Base-by-base conservation (phyloP, 2,888 invertebrate species). In the Shargacucullia verbasci region DNA sequence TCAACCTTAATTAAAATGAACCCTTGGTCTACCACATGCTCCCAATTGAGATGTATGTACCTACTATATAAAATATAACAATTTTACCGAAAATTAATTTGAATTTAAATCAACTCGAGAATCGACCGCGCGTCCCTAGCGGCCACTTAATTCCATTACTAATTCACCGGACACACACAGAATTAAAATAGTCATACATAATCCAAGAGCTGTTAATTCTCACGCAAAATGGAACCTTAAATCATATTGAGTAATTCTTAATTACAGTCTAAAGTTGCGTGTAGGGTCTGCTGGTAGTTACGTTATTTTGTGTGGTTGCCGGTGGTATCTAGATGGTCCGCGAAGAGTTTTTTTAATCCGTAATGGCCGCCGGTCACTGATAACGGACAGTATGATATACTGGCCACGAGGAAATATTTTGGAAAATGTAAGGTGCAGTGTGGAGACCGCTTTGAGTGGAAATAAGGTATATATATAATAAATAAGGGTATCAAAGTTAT, bases 291-390 rank as follows among this genome's bases (percentile, higher is more conserved):
- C 0, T 34, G 78, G 59, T 46, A 20, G 35, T 63, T 69, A 27
- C 4, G 55, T 6, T 29, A 10, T 69, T 73, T 38, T 40, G 47
- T 14, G n/a, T n/a, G 11, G 38, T 10, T 11, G 52, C 59, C 40
- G 59, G 56, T 69, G 70, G 72, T 89, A 89, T 90, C 87, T 85
- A 82, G 86, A 87, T 89, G 88, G 85, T 65, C 76, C 81, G 85
- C 82, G 85, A 86, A 89, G 85, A 89, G 86, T 88, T 88, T 90
- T 86, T 92, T 91, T 91, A 91, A 92, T 91, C 90, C 87, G 79
- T 88, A 90, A 91, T 89, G 86, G 89, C 72, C 82, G 80, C 70
- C 72, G 72, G 76, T 59, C 50, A 47, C 85, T 83, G 91, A 91
- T 91, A 92, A 84, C 86, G 85, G 72, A 64, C 78, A 70, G 74